These are phyloP conservation scores for Bursaphelenchus okinawaensis DNA, from an alignment of 2,888 invertebrate genomes.

Conservation along the genomic window DNA sequence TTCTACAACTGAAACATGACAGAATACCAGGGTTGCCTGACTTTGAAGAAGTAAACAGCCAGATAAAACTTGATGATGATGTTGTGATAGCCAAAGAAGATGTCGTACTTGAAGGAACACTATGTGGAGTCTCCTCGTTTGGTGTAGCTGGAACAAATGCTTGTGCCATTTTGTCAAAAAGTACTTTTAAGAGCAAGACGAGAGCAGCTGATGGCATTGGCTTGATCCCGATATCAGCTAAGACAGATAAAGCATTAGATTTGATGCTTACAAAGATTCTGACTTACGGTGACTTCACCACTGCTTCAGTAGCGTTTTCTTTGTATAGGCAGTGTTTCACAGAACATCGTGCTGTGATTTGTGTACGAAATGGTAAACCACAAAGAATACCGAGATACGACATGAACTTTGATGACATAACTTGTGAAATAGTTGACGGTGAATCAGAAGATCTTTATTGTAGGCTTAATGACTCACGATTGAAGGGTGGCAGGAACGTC, in stretches of 20 bases:
- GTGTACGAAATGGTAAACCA: neutral
- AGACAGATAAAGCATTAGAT: constrained; percentile 36
- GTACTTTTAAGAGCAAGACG: neutral
- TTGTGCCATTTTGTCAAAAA: constrained; percentile 32
- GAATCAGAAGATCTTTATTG: too few species aligned
- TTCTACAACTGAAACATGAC: constrained; percentile 36
- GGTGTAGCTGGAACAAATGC: constrained; percentile 55
- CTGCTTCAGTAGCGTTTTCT: constrained; percentile 10
- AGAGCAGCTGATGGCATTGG: constrained; percentile 11
- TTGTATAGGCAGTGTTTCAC: constrained; percentile 15
- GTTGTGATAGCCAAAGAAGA: constrained; percentile 20
- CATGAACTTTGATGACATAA: neutral
- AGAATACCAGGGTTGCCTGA: constrained; percentile 43
- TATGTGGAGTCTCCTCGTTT: constrained; percentile 50
- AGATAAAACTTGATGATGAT: constrained; percentile 33
- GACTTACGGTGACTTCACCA: neutral
- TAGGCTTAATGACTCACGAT: too few species aligned
- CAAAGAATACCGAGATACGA: neutral
- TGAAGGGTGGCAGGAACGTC: too few species aligned
- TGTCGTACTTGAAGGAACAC: constrained; percentile 14
- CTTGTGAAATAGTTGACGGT: neutral
- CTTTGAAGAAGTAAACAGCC: constrained; percentile 42
- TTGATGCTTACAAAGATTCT: neutral
- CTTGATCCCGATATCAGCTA: constrained; percentile 42
- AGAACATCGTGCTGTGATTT: neutral